phyloP scores from a whole-genome alignment of 1,140 invertebrate species.

The Cyphomyrmex costatus region DNA sequence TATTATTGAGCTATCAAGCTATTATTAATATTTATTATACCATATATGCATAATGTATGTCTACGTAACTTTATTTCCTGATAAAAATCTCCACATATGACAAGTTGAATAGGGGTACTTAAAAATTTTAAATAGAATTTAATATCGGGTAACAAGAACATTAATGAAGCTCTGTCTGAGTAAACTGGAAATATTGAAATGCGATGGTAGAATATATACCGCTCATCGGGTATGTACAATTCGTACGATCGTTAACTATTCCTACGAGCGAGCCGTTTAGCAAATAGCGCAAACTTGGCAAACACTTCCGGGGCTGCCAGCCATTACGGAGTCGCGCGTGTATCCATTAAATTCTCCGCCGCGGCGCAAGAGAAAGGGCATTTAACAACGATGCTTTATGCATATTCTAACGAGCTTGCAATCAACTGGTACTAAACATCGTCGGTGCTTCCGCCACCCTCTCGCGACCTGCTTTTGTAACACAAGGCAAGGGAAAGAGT shows the following conservation, averaged over 20 bases:
- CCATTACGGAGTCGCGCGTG: constrained; percentile 38
- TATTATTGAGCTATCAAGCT: background rate
- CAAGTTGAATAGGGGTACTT: background rate
- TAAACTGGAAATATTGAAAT: constrained; percentile 38
- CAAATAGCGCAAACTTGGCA: constrained; percentile 63
- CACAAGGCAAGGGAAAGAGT: constrained; percentile 29
- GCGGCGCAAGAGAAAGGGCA: constrained; percentile 69
- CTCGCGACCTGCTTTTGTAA: constrained; percentile 65
- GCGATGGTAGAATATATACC: constrained; percentile 10
- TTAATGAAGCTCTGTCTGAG: background rate
- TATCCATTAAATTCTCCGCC: constrained; percentile 67
- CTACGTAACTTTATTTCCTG: background rate
- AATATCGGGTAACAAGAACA: background rate
- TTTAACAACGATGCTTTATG: constrained; percentile 75
- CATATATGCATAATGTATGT: background rate
- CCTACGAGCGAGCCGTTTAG: constrained; percentile 61
- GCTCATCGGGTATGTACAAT: constrained; percentile 53
- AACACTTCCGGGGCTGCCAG: constrained; percentile 67
- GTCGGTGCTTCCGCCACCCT: constrained; percentile 66
- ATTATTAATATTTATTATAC: background rate
- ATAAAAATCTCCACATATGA: background rate
- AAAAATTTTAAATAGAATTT: background rate
- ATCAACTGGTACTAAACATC: constrained; percentile 78
- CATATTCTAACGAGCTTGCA: constrained; percentile 78
- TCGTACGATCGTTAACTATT: constrained; percentile 60